Percentiles rank a stretch among this genome's conserved stretches.
These are phyloP conservation scores for Andrena flavipes DNA, from an alignment of 2,888 invertebrate species.

Conservation along the genomic window DNA sequence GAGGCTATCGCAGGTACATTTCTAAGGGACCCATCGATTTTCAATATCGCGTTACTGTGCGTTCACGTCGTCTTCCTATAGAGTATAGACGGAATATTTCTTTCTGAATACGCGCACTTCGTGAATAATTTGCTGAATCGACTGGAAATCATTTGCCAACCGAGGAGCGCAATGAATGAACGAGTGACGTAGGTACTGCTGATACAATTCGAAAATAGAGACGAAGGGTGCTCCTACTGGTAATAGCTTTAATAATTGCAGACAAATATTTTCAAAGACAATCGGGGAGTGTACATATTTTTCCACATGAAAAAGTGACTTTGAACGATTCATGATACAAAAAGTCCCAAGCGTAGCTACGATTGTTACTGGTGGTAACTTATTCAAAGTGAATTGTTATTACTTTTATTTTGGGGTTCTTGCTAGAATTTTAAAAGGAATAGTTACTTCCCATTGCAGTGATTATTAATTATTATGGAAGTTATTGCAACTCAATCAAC, in stretches of 20 bases:
- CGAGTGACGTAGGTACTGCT: neutral
- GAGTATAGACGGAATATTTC: neutral
- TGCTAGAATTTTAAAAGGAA: neutral
- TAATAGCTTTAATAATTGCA: neutral
- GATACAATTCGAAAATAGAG: neutral
- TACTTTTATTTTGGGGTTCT: neutral
- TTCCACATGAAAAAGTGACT: neutral
- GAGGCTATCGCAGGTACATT: constrained; percentile 24
- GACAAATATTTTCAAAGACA: neutral
- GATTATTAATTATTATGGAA: neutral
- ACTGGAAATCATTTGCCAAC: neutral
- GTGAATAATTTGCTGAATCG: neutral
- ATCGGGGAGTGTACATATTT: neutral
- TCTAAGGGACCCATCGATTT: constrained; percentile 39
- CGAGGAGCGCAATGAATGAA: neutral
- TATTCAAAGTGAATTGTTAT: constrained; percentile 33
- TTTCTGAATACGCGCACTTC: constrained; percentile 1
- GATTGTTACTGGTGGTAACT: neutral
- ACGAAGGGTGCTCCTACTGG: neutral
- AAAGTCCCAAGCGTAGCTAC: neutral
- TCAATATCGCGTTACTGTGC: constrained; percentile 21
- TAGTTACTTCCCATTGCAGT: neutral
- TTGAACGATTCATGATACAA: neutral
- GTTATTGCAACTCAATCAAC: too few relatives aligned
- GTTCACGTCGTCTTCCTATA: neutral